Conservation (phyloP, 2,113 vertebrate species). For the Ceyx cyanopectus region DNA sequence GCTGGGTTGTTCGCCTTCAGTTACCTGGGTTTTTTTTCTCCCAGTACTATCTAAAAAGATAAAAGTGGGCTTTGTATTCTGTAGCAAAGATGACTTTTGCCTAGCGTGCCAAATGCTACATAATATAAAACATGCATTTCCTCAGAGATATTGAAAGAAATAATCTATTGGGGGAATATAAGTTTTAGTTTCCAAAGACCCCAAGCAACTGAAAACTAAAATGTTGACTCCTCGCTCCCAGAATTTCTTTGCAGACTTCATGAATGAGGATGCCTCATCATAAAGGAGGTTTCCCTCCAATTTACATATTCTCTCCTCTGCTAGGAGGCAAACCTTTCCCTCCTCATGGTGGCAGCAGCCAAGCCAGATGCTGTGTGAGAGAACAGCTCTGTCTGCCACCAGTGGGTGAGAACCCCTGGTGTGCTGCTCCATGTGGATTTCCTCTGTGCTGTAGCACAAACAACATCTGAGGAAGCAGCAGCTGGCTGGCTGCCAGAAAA, state of each 20-base stretch:
- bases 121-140: not conserved
- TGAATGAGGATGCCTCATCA: not conserved
- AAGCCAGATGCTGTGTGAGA: constrained; percentile 37
- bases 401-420: constrained; percentile 59
- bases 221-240: not conserved
- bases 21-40: not conserved
- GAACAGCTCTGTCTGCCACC: constrained; percentile 52
- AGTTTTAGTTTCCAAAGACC: not conserved
- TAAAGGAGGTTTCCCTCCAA: not conserved
- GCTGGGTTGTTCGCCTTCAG: not conserved
- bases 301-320: not conserved
- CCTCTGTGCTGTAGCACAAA: constrained; percentile 49
- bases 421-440: constrained; percentile 53
- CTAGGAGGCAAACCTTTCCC: constrained; percentile 14
- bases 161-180: not conserved
- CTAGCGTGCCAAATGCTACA: not conserved
- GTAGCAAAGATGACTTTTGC: not conserved
- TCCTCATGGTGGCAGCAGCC: not conserved
- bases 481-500: not conserved
- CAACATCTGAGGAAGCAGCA: constrained; percentile 62
- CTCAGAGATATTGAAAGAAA: not conserved
- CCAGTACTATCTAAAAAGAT: not conserved
- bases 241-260: not conserved
- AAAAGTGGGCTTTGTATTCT: not conserved
- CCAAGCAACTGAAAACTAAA: not conserved